Evolutionary conservation across 2,113 vertebrate genomes (phyloP), one percentile per base, ranked within the genome.

Genomic region (Chlorodrepanis virens): DNA sequence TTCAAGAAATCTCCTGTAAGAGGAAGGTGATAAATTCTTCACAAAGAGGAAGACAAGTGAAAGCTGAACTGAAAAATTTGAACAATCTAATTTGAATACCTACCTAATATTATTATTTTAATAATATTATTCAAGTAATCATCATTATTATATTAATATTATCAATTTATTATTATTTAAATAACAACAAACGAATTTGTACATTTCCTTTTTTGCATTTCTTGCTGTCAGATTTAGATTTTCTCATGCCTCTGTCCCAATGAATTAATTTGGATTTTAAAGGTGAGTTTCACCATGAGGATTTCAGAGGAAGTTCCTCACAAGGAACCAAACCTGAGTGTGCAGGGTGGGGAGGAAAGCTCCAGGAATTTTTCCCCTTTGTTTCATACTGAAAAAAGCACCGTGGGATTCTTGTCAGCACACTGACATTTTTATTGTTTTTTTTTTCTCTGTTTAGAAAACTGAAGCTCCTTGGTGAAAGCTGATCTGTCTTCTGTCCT

Each of bases 371-470:
- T 28, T 11, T 8, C 16, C 15, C 20, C 1, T 52, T 49, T 54
- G 4, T 70, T 94, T 25, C 31, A 65, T 4, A 40, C 14, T 49
- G 23, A 56, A 14, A 76, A 4, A 21, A 91, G 1, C 14, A 70
- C 49, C 20, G 12, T 12, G 4, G 12, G 45, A 18, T 50, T 45
- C 4, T 10, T 39, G 3, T 50, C 0, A 72, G 50, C 72, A 24
- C n/a, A 49, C 1, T 9, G 11, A n/a, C 4, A 24, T 7, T 6
- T 19, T 22, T 1, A 0, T 59, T 45, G 5, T 1, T 16, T 1
- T 54, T 1, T 54, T 2, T 18, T 19, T 0, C 6, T n/a, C 33
- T 84, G 1, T 42, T 79, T 33, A 25, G 12, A 35, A 70, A 65
- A 77, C 29, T 9, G 44, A 90, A 70, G 15, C 5, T 5, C 44